These are phyloP conservation scores for Calyptommatus sinebrachiatus DNA, from an alignment of 2,113 vertebrate genomes.

Conservation along the genomic window DNA sequence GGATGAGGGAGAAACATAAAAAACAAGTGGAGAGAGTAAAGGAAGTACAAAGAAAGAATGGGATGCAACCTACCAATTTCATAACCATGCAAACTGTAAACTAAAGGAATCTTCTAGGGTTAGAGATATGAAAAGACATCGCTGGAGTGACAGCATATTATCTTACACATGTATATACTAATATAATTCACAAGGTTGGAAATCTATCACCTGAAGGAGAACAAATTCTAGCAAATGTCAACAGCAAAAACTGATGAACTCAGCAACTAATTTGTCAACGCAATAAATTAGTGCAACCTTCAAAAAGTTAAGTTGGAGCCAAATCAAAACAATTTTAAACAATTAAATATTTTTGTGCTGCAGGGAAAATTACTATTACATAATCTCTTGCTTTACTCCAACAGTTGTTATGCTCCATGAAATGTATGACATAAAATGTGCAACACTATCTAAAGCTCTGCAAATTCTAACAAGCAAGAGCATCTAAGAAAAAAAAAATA, in stretches of 20 bases:
- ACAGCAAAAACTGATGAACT: background rate
- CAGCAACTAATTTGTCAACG: background rate
- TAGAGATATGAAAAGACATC: no score
- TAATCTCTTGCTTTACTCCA: background rate
- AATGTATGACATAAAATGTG: background rate
- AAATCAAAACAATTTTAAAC: background rate
- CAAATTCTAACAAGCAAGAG: no score
- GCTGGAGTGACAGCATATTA: no score
- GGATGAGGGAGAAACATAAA: background rate
- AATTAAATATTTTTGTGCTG: background rate
- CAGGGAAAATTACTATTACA: background rate
- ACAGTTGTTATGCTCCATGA: background rate
- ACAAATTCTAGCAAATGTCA: background rate
- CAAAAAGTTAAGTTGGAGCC: accelerated
- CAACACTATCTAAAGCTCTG: background rate
- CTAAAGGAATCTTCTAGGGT: no score
- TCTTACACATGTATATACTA: no score
- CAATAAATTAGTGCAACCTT: accelerated
- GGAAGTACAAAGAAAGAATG: background rate
- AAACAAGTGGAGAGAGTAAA: no score
- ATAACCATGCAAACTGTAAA: no score
- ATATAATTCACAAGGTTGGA: no score
- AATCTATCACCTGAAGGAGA: no score
- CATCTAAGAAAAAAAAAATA: background rate
- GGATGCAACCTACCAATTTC: background rate